Base-by-base conservation (phyloP, 2,797 vertebrate species). In the Pangasius larnaudii region DNA sequence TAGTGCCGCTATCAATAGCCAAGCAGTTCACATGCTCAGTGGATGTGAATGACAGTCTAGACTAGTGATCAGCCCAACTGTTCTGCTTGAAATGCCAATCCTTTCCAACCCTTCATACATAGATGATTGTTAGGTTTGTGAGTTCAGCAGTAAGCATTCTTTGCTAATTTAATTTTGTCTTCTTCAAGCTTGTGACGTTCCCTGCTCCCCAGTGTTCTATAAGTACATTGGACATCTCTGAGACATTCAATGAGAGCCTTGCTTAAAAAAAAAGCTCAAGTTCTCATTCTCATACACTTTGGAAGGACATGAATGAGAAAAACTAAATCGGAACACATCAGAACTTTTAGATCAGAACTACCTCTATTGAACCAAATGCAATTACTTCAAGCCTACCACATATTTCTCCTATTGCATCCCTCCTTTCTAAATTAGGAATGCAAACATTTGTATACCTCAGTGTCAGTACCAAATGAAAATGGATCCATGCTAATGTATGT, bases 401-500 rank as follows among this genome's bases (percentile, higher is more conserved):
- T 36, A 24, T 90, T 89, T 86, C 39, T 72, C 49, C 59, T 30
- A 67, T 18, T n/a, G 22, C 78, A 16, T 69, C 18, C 30, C 16
- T 67, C 1, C 16, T 22, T 88, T 18, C 49, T 78, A 65, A n/a
- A 36, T 83, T 61, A 53, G 39, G 36, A 84, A 74, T 71, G 39
- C 36, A 78, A 56, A 65, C 51, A 72, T 86, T 87, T 80, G 2
- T 33, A 78, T 56, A 14, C 69, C 81, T 85, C 56, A 74, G 30
- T 85, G 79, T 84, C 65, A 74, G 84, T 36, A 79, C 53, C 53
- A 88, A 88, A 88, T 67, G 51, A 42, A 86, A 84, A 84, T 3
- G 36, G 33, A 49, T 89, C 77, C 71, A 81, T 24, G 46, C 75
- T 86, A 82, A 63, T 81, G 87, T 86, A 83, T 84, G 71, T 78